Evolutionary conservation across 2,797 vertebrate genomes (phyloP).

Genomic region (Brotula barbata): DNA sequence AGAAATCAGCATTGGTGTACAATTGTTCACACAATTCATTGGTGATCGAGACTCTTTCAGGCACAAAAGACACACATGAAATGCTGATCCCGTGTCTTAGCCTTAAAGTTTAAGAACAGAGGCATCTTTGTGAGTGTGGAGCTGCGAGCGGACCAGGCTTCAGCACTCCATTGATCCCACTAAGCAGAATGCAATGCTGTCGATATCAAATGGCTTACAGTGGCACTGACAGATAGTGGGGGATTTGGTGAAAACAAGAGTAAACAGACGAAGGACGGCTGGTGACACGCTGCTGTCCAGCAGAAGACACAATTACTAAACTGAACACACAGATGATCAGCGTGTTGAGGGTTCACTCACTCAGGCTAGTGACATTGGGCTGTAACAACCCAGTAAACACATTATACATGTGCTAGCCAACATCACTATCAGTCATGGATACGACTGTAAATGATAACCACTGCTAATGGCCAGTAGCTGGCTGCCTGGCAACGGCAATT

Average conservation of each 20-base stretch:
- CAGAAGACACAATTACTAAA: too few relatives aligned
- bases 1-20: not conserved
- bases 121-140: not conserved
- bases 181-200: slow-evolving; percentile 18
- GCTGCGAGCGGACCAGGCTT: not conserved
- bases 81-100: not conserved
- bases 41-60: not conserved
- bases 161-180: slow-evolving; percentile 1
- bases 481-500: not conserved
- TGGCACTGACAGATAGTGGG: slow-evolving; percentile 12
- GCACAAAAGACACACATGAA: too few relatives aligned
- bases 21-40: not conserved
- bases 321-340: not conserved
- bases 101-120: not conserved
- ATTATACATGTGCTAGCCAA: slow-evolving; percentile 36
- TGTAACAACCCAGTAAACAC: slow-evolving; percentile 29
- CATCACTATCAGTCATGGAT: slow-evolving; percentile 21
- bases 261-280: not conserved
- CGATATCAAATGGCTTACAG: slow-evolving; percentile 25
- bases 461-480: not conserved
- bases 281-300: not conserved
- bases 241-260: not conserved
- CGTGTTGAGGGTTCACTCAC: slow-evolving; percentile 15
- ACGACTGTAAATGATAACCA: not conserved
- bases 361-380: slow-evolving; percentile 49